Conservation (phyloP, 2,888 invertebrate genomes). For the Troglohyphantes excavatus region DNA sequence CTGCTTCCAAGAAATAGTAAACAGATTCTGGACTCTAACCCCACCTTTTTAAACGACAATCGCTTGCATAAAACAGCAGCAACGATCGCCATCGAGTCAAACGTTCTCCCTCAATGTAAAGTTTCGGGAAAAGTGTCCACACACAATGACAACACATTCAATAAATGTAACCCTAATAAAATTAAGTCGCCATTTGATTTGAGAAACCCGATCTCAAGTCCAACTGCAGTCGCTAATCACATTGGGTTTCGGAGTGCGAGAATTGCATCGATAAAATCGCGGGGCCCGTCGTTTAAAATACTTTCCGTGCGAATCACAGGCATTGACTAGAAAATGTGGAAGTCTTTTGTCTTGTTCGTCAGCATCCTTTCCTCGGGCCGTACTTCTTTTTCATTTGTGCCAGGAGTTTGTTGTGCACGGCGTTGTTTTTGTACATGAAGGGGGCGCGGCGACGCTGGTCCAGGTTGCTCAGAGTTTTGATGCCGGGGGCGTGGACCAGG, state of each 20-base stretch:
- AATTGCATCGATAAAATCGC: neutral
- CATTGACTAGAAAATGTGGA: slow-evolving; percentile 60
- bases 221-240: neutral
- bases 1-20: neutral
- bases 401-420: slow-evolving; percentile 85
- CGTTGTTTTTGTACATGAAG: slow-evolving; percentile 89
- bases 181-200: neutral
- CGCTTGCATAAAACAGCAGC: neutral
- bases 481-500: slow-evolving; percentile 94
- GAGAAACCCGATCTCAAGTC: neutral
- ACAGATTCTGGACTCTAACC: neutral
- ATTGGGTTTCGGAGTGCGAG: neutral
- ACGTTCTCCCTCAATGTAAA: neutral
- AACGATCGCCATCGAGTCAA: neutral
- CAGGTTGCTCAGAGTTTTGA: slow-evolving; percentile 89
- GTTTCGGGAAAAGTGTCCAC: neutral
- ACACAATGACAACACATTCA: neutral
- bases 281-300: slow-evolving; percentile 19
- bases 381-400: slow-evolving; percentile 80
- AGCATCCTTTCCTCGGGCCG: slow-evolving; percentile 77
- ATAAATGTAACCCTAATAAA: neutral
- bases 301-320: slow-evolving; percentile 42
- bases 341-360: neutral
- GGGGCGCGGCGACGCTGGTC: slow-evolving; percentile 90
- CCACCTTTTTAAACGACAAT: neutral